These are phyloP conservation scores for Dendrolimus kikuchii DNA, from an alignment of 1,140 invertebrate genomes.

Conservation along the genomic window DNA sequence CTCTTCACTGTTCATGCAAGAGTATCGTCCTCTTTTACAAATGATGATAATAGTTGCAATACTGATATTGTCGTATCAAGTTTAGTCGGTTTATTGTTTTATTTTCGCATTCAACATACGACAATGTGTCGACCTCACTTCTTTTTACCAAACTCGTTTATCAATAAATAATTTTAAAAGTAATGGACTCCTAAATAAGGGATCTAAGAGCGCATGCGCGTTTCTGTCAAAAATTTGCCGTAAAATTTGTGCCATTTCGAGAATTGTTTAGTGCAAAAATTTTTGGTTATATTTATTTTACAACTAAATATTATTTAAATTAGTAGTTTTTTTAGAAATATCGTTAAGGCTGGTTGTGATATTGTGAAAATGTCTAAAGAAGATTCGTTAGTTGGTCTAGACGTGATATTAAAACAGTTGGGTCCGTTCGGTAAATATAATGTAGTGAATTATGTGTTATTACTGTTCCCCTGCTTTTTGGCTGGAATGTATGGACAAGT, in stretches of 20 bases:
- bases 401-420: slow-evolving; percentile 40
- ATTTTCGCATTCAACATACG: too few species aligned
- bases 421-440: slow-evolving; percentile 57
- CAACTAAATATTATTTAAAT: too few species aligned
- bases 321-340: slow-evolving; percentile 1
- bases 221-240: slow-evolving; percentile 18
- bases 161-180: too few species aligned
- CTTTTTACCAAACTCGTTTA: too few species aligned
- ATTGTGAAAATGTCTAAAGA: slow-evolving; percentile 35
- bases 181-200: too few species aligned
- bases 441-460: slow-evolving; percentile 52
- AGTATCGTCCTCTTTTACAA: too few species aligned
- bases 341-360: slow-evolving; percentile 10
- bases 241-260: not conserved
- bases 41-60: too few species aligned
- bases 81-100: too few species aligned
- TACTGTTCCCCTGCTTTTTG: slow-evolving; percentile 54
- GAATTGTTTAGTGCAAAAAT: not conserved
- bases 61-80: too few species aligned
- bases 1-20: not conserved
- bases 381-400: slow-evolving; percentile 26
- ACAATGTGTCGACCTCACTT: too few species aligned
- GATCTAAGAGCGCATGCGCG: slow-evolving; percentile 23
- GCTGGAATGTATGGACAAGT: slow-evolving; percentile 59
- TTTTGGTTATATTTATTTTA: too few species aligned